These are phyloP conservation scores for Drosophila orena DNA, from an alignment of 1,140 invertebrate species.

Conservation along the genomic window DNA sequence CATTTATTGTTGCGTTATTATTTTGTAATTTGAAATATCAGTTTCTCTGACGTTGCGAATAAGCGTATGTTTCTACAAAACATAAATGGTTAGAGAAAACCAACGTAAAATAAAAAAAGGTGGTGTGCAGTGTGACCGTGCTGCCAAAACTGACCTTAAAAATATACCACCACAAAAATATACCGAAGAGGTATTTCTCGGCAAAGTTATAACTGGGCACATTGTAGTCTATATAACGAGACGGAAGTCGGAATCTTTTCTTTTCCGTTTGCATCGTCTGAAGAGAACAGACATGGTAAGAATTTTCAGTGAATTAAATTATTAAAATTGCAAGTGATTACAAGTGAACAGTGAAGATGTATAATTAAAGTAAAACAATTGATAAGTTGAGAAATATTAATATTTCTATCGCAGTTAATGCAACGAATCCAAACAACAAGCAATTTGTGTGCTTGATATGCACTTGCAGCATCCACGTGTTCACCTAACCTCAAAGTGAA, in stretches of 20 bases:
- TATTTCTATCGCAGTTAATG: not conserved
- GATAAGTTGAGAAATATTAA: not conserved
- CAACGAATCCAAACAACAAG: too few species aligned
- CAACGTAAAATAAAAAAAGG: too few species aligned
- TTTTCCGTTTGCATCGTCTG: slow-evolving; percentile 77
- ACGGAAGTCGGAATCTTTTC: slow-evolving; percentile 22
- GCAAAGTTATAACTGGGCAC: not conserved
- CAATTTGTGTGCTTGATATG: not conserved
- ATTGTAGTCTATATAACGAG: not conserved
- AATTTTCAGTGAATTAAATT: not conserved
- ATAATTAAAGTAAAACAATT: not conserved
- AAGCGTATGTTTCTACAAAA: too few species aligned
- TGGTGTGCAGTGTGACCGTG: too few species aligned
- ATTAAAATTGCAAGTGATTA: too few species aligned
- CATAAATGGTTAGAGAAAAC: too few species aligned
- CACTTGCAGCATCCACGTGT: slow-evolving; percentile 11
- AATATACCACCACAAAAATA: too few species aligned
- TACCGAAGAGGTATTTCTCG: not conserved
- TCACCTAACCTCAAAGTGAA: slow-evolving; percentile 17
- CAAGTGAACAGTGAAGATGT: not conserved
- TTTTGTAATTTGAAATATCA: too few species aligned
- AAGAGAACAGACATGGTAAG: slow-evolving; percentile 81
- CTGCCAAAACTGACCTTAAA: too few species aligned
- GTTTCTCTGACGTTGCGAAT: too few species aligned
- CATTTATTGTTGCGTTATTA: too few species aligned